Conservation (phyloP, 2,888 invertebrate species). For the Merodon equestris region DNA sequence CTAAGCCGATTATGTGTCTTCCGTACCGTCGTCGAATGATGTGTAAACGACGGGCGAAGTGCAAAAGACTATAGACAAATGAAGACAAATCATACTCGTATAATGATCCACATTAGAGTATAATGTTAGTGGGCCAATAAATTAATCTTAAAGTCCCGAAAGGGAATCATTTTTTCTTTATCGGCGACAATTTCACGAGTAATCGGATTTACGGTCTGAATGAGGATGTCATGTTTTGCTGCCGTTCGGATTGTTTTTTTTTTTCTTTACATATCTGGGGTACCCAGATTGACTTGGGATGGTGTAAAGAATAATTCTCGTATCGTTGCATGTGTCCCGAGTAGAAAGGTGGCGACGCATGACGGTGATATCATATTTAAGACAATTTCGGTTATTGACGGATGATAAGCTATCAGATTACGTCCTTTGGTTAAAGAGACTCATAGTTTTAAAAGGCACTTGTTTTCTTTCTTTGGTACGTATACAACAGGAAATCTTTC, state of each 20-base stretch:
- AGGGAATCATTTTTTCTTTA: conserved; percentile 36
- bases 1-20: conserved; percentile 31
- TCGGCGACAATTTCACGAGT: conserved; percentile 50
- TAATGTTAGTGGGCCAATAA: conserved; percentile 59
- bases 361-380: too few species aligned
- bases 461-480: too few species aligned
- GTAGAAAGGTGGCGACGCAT: too few species aligned
- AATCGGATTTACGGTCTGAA: conserved; percentile 51
- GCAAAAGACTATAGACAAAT: conserved; percentile 35
- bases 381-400: too few species aligned
- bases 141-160: conserved; percentile 38
- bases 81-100: conserved; percentile 40
- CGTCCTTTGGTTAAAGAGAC: too few species aligned
- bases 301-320: too few species aligned
- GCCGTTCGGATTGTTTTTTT: not conserved
- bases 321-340: too few species aligned
- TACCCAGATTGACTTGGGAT: too few species aligned
- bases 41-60: not conserved
- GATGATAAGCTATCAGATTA: too few species aligned
- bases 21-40: not conserved
- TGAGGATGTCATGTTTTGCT: conserved; percentile 3
- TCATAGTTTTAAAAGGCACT: too few species aligned
- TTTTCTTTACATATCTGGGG: not conserved
- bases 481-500: too few species aligned
- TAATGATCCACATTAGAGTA: conserved; percentile 50